Conservation (phyloP, 2,888 invertebrate species). For the Xanthorhoe designata region DNA sequence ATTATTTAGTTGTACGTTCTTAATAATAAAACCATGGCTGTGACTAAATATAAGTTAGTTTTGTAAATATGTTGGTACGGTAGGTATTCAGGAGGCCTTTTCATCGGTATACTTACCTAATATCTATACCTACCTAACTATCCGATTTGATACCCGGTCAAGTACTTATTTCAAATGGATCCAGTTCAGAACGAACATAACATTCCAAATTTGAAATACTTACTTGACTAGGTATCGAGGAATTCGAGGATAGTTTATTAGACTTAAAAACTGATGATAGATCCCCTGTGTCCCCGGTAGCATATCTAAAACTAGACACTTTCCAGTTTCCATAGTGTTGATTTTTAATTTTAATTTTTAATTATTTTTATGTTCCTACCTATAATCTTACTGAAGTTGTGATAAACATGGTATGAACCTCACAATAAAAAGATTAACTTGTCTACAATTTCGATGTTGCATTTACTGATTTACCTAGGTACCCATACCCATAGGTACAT, state of each 20-base stretch:
- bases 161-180: too few relatives aligned
- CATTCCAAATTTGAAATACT: too few relatives aligned
- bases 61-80: background rate
- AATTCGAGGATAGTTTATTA: too few relatives aligned
- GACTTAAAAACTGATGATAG: too few relatives aligned
- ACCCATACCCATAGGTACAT: too few relatives aligned
- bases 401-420: background rate
- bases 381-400: background rate
- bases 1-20: background rate
- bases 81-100: too few relatives aligned
- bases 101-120: too few relatives aligned
- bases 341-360: background rate
- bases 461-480: background rate
- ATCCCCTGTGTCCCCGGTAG: too few relatives aligned
- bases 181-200: too few relatives aligned
- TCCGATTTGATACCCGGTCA: too few relatives aligned
- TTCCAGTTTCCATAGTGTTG: background rate
- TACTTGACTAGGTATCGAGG: too few relatives aligned
- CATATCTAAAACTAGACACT: background rate
- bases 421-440: background rate
- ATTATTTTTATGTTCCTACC: background rate
- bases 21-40: conserved; percentile 33
- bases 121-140: too few relatives aligned
- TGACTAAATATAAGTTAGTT: conserved; percentile 30
- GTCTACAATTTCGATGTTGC: background rate